phyloP scores from a whole-genome alignment of 2,888 invertebrate genomes.

The Eristalinus aeneus region DNA sequence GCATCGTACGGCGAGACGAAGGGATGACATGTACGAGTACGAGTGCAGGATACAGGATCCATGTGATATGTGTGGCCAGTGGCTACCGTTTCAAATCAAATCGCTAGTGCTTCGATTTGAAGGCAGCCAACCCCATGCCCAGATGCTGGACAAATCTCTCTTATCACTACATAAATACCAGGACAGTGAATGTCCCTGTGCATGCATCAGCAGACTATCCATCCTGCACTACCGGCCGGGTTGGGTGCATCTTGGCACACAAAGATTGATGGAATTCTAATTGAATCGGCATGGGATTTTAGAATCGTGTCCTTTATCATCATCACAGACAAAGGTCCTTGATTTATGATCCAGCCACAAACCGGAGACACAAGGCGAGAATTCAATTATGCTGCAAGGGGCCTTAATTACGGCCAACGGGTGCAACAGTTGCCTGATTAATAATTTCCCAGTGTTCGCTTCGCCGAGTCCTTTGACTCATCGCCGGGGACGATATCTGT shows the following conservation, averaged over 20 bases:
- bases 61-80: constrained; percentile 41
- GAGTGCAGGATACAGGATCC: constrained; percentile 25
- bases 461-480: constrained; percentile 1
- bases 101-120: constrained; percentile 13
- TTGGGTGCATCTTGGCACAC: not conserved
- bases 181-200: constrained; percentile 46
- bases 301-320: constrained; percentile 25
- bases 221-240: not conserved
- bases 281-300: constrained; percentile 54
- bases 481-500: too few relatives aligned
- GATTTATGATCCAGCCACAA: constrained; percentile 52
- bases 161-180: constrained; percentile 61
- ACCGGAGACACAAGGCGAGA: not conserved
- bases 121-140: constrained; percentile 1
- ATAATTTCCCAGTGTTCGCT: constrained; percentile 7
- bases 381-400: constrained; percentile 44
- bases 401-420: constrained; percentile 30
- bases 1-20: constrained; percentile 30
- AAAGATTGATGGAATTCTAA: constrained; percentile 68
- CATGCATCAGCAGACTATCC: constrained; percentile 16
- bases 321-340: constrained; percentile 33
- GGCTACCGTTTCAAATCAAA: constrained; percentile 51
- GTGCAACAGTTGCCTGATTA: constrained; percentile 45
- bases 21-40: constrained; percentile 8
- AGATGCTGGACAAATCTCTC: constrained; percentile 60